Evolutionary conservation across 2,888 invertebrate genomes (phyloP).

Genomic region (Loripinus fragilis): DNA sequence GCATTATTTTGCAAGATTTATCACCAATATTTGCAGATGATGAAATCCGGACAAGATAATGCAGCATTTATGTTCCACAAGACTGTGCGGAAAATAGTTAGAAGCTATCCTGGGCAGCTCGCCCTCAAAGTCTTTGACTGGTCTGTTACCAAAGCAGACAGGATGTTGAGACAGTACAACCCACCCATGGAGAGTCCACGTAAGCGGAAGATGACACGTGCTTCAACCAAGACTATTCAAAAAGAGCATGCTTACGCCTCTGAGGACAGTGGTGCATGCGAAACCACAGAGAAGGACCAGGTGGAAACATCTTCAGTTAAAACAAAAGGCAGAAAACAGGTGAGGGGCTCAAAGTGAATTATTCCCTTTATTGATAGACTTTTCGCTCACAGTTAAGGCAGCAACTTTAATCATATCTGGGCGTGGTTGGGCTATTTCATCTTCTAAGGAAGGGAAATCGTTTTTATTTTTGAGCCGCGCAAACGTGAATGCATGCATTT

Average conservation of each 20-base stretch:
- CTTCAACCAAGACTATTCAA: constrained; percentile 18
- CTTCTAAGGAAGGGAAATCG: too few relatives aligned
- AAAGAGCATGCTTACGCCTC: constrained; percentile 25
- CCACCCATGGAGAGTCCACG: constrained; percentile 26
- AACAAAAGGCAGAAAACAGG: too few relatives aligned
- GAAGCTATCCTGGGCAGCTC: constrained; percentile 33
- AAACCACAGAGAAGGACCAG: constrained; percentile 19
- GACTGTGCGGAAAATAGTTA: constrained; percentile 35
- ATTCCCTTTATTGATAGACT: too few relatives aligned
- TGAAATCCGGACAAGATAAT: background rate
- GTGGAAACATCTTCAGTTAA: too few relatives aligned
- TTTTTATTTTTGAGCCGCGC: too few relatives aligned
- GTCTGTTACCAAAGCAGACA: constrained; percentile 32
- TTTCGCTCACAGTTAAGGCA: too few relatives aligned
- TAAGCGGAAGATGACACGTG: constrained; percentile 28
- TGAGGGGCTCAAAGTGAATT: too few relatives aligned
- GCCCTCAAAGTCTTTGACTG: constrained; percentile 37
- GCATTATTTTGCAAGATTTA: too few relatives aligned
- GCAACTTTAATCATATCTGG: too few relatives aligned
- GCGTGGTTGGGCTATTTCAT: too few relatives aligned
- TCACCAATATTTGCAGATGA: background rate
- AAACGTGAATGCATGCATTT: too few relatives aligned
- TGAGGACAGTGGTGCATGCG: constrained; percentile 37
- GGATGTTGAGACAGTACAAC: constrained; percentile 5
- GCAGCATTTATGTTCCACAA: constrained; percentile 18